Conservation (phyloP, 2,113 vertebrate species). For the Anseranas semipalmata region DNA sequence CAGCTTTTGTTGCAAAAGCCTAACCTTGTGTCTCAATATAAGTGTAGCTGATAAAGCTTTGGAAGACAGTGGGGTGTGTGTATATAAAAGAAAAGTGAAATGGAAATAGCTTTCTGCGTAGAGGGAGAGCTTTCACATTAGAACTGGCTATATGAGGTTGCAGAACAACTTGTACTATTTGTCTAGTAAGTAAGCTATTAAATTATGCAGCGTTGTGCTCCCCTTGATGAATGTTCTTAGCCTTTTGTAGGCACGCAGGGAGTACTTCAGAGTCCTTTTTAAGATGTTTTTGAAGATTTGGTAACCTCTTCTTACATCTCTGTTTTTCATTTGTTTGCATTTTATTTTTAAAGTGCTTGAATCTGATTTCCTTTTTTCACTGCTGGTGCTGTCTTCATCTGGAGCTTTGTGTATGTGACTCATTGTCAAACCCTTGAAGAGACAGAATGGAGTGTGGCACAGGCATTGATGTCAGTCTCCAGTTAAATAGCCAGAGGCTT, state of each 20-base stretch:
- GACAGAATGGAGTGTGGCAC: not conserved
- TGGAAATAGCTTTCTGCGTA: not conserved
- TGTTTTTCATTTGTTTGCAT: not conserved
- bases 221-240: not conserved
- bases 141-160: not conserved
- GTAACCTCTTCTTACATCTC: not conserved
- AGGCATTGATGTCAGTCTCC: not conserved
- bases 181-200: not conserved
- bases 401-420: not conserved
- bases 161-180: not conserved
- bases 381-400: not conserved
- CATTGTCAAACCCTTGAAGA: not conserved
- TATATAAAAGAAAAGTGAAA: not conserved
- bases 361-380: not conserved
- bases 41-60: not conserved
- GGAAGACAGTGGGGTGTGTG: not conserved
- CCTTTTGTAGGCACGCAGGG: not conserved
- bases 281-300: not conserved
- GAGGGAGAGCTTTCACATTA: not conserved
- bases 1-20: not conserved
- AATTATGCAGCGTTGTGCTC: not conserved
- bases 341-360: not conserved
- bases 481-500: not conserved
- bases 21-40: rapidly evolving
- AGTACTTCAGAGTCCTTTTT: not conserved